Conservation (phyloP, 2,888 invertebrate species). For the Leucania comma region DNA sequence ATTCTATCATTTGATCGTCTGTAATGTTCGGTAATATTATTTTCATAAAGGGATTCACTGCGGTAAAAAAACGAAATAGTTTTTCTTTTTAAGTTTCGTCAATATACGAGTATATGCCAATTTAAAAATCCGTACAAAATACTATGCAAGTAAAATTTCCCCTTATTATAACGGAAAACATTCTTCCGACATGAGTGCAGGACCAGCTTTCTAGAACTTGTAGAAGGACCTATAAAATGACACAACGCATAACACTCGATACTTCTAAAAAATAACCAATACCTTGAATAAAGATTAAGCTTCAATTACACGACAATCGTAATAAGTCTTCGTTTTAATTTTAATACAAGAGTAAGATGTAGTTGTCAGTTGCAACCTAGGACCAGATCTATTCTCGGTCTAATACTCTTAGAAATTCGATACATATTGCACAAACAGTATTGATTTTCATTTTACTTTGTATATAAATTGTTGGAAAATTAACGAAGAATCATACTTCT, state of each 20-base stretch:
- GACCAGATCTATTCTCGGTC: slow-evolving; percentile 67
- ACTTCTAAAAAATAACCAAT: neutral
- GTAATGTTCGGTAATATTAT: too few relatives aligned
- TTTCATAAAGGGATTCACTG: too few relatives aligned
- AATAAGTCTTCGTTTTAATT: neutral
- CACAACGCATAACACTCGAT: neutral
- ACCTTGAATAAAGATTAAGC: slow-evolving; percentile 22
- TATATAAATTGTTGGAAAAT: slow-evolving; percentile 82
- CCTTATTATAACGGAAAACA: neutral
- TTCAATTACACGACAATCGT: slow-evolving; percentile 19
- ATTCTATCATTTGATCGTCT: too few relatives aligned
- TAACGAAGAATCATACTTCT: slow-evolving; percentile 75
- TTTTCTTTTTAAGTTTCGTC: neutral
- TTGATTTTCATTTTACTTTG: slow-evolving; percentile 84
- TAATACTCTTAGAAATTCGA: slow-evolving; percentile 77
- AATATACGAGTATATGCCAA: too few relatives aligned
- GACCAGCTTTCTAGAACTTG: neutral
- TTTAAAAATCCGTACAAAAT: neutral
- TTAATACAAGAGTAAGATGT: neutral
- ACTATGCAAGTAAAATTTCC: too few relatives aligned
- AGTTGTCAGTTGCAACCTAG: slow-evolving; percentile 27
- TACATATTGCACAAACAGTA: slow-evolving; percentile 82
- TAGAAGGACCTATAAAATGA: neutral
- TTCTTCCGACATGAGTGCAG: neutral
- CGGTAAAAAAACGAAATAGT: too few relatives aligned